phyloP scores from a whole-genome alignment of 30 jellyfish, hydroid and myxozoan genomes.

The Aurelia coerulea region DNA sequence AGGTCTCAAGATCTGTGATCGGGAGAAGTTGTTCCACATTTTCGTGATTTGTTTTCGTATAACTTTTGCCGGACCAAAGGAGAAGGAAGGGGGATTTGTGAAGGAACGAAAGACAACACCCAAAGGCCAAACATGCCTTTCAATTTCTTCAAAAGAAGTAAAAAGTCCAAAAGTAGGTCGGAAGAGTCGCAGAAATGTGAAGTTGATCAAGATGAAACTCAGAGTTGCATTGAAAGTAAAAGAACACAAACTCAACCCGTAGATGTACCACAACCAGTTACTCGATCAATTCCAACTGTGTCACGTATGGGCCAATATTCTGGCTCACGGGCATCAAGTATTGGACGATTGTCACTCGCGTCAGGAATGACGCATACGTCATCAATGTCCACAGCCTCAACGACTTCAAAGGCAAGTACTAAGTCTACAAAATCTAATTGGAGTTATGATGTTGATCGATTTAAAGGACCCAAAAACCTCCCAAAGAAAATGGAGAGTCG shows the following conservation, averaged over 20 bases:
- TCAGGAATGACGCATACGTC: conserved; percentile 43
- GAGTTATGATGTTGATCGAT: conserved; percentile 56
- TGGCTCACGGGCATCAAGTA: conserved; percentile 31
- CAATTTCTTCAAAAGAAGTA: conserved; percentile 2
- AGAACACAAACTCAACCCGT: not conserved
- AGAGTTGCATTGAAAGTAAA: not conserved
- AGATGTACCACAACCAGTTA: not conserved
- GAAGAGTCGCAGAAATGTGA: not conserved
- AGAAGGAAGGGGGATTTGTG: too few species aligned
- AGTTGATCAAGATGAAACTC: not conserved
- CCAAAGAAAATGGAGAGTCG: conserved; percentile 40
- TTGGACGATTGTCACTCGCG: conserved; percentile 46
- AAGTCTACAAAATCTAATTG: conserved; percentile 26
- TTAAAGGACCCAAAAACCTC: conserved; percentile 42
- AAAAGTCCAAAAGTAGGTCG: not conserved
- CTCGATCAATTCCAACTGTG: not conserved
- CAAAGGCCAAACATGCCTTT: conserved; percentile 8
- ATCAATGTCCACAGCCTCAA: conserved; percentile 24
- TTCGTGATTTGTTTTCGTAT: too few species aligned
- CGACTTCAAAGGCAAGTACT: conserved; percentile 6
- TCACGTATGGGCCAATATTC: conserved; percentile 41
- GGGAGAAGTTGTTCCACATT: too few species aligned
- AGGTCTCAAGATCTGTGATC: too few species aligned
- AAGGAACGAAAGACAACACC: too few species aligned
- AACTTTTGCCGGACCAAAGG: too few species aligned